Evolutionary conservation across 37 sponge, comb jelly and placozoan species (phyloP), one percentile per base, ranked within the genome.

Genomic region (Tethya wilhelma): DNA sequence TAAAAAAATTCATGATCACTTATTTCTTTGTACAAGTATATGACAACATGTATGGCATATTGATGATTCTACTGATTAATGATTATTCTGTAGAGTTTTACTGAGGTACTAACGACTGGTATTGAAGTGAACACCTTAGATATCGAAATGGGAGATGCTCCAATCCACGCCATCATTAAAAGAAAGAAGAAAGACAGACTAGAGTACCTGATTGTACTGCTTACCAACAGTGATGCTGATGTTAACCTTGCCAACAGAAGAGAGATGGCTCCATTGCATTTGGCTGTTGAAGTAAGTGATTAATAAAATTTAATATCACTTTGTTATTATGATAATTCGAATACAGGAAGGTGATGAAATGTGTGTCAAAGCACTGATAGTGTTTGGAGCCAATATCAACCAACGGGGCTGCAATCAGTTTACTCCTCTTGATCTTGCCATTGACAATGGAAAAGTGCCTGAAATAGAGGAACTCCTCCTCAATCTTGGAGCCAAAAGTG

Each of bases 121-220:
- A 25, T 66, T 1, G 68, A 79, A 7, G 79, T 79, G n/a, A 79
- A 79, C 56, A 31, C 31, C 12, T 56, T 67, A 2, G 69, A 79
- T 26, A 34, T 43, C 12, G 11, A 26, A 6, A 65, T n/a, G n/a
- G 86, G 86, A 31, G 62, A 87, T 34, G 81, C 77, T 38, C 69
- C 82, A 11, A 68, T 87, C 38, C 88, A 87, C 39, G 14, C 60
- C 33, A 33, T 80, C 17, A 62, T 87, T 38, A 75, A 74, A 29
- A 58, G 19, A 28, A 67, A 80, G 28, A 22, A 78, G 7, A 66
- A 31, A 36, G 77, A 87, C 62, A 73, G 37, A 25, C 25, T 67
- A 14, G 77, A 45, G 2, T 31, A 76, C 22, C 30, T 87, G 23
- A 23, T 75, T n/a, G 55, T 76, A 12, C 59, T 87, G 37, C 67